Evolutionary conservation across 2,888 invertebrate genomes (phyloP).

Genomic region (Hermodice carunculata): DNA sequence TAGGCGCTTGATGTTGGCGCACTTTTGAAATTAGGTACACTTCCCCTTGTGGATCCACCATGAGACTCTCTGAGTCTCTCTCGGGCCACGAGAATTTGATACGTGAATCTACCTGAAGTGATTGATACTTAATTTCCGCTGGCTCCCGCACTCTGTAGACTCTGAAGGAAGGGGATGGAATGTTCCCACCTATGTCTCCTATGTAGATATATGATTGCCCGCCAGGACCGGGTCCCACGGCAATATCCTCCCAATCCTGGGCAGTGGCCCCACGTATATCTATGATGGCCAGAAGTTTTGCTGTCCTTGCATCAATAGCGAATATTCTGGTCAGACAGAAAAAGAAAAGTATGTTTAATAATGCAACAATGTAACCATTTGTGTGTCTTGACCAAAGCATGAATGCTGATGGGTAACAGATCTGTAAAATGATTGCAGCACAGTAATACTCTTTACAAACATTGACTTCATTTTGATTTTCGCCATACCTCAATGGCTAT

Average conservation of each 20-base stretch:
- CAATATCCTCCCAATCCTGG: conserved; percentile 7
- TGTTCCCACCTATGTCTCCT: conserved; percentile 3
- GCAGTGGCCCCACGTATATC: not conserved
- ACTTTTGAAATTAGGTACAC: no score
- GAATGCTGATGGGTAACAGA: not conserved
- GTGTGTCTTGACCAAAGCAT: no score
- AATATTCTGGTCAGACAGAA: not conserved
- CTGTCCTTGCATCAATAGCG: not conserved
- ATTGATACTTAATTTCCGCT: no score
- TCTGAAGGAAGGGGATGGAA: not conserved
- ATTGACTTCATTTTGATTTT: no score
- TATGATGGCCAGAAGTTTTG: not conserved
- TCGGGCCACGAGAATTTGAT: not conserved
- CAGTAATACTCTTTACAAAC: no score
- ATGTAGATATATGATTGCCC: not conserved
- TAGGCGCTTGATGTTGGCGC: no score
- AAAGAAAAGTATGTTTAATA: no score
- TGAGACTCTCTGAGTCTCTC: not conserved
- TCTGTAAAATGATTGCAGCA: no score
- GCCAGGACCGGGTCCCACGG: not conserved
- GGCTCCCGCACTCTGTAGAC: not conserved
- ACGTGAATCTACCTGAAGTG: not conserved
- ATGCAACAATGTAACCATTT: no score
- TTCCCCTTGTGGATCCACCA: not conserved
- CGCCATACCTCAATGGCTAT: no score